Percentiles rank a stretch among this genome's conserved stretches.
phyloP scores from a whole-genome alignment of 2,797 vertebrate genomes.

The Thripadectes ignobilis region DNA sequence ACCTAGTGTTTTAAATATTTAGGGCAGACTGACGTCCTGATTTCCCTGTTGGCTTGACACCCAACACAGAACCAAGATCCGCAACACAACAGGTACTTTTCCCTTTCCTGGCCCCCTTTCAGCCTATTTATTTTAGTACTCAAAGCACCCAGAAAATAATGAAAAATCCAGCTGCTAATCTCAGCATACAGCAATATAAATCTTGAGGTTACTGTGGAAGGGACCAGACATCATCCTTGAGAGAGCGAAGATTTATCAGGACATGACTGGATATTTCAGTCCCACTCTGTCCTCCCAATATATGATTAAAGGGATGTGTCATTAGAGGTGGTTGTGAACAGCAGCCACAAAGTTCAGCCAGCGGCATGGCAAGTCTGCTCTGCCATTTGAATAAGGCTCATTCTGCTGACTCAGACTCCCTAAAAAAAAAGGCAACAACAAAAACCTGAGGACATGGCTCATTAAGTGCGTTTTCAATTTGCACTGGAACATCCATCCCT shows the following conservation, averaged over 20 bases:
- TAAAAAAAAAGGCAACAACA: too few relatives aligned
- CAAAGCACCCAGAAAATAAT: neutral
- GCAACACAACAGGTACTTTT: neutral
- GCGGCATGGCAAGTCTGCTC: neutral
- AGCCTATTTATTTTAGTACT: neutral
- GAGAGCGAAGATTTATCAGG: neutral
- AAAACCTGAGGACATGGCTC: neutral
- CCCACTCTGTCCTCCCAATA: neutral
- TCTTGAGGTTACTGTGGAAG: neutral
- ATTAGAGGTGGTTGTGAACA: neutral
- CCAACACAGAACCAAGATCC: neutral
- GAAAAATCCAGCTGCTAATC: neutral
- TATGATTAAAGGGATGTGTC: neutral
- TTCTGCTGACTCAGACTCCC: neutral
- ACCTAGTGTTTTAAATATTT: fast-evolving
- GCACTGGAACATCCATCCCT: neutral
- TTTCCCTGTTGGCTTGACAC: neutral
- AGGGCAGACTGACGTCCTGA: fast-evolving
- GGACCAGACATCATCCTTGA: neutral
- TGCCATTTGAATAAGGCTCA: neutral
- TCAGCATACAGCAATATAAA: neutral
- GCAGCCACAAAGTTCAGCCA: neutral
- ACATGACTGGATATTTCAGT: neutral
- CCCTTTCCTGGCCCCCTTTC: neutral
- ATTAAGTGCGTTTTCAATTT: constrained; percentile 1